These are phyloP conservation scores for Neotoxoptera formosana DNA, from an alignment of 1,140 invertebrate species.

Conservation along the genomic window DNA sequence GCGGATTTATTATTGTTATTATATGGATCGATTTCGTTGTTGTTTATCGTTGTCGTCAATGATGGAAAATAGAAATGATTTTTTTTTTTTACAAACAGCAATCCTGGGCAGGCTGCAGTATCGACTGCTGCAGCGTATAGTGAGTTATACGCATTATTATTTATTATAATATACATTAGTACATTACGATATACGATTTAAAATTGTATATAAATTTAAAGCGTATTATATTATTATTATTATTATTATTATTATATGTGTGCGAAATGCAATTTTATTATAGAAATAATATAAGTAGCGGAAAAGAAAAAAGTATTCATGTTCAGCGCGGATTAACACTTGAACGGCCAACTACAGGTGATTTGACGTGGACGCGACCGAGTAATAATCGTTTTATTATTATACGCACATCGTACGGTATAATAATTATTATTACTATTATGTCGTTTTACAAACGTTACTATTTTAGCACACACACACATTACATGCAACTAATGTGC, in stretches of 20 bases:
- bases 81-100: no score
- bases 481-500: neutral
- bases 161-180: no score
- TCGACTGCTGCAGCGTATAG: no score
- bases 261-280: neutral
- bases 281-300: neutral
- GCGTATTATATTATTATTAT: neutral
- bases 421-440: no score
- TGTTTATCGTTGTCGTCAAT: no score
- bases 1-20: no score
- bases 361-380: neutral
- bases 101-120: no score
- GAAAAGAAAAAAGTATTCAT: neutral
- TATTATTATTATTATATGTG: neutral
- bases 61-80: no score
- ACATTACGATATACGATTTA: neutral
- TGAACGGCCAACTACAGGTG: neutral
- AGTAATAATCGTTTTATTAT: slow-evolving; percentile 8
- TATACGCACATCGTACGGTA: neutral
- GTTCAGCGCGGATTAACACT: neutral
- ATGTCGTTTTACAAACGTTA: neutral
- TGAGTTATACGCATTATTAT: neutral
- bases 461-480: neutral
- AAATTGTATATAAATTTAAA: neutral
- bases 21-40: no score